phyloP scores from a whole-genome alignment of 2,888 invertebrate genomes.

The Phortica okadai region DNA sequence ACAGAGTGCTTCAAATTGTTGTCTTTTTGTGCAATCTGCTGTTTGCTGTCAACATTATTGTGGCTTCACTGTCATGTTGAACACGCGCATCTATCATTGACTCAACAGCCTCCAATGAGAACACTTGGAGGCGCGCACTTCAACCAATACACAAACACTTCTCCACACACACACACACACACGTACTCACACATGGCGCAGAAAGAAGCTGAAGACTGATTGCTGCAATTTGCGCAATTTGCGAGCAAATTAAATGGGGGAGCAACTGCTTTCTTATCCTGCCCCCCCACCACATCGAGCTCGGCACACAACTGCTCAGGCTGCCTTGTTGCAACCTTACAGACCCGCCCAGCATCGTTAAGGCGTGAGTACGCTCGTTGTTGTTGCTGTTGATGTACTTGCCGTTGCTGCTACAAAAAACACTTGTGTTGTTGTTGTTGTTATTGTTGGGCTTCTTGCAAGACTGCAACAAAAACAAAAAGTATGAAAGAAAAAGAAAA shows the following conservation, averaged over 20 bases:
- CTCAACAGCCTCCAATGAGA: constrained; percentile 16
- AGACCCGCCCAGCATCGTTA: constrained; percentile 33
- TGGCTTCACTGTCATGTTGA: not conserved
- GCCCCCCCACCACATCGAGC: constrained; percentile 44
- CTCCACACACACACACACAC: not conserved
- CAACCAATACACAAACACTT: constrained; percentile 13
- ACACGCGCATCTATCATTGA: not conserved
- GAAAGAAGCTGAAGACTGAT: constrained; percentile 19
- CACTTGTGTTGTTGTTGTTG: constrained; percentile 34
- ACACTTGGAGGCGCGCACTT: constrained; percentile 7
- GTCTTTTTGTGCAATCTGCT: too few species aligned
- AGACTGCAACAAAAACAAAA: constrained; percentile 59
- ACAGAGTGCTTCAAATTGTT: too few species aligned
- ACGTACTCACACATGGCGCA: not conserved
- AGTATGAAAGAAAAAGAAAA: too few species aligned
- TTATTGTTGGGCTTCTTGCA: constrained; percentile 41
- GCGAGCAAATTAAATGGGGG: constrained; percentile 36
- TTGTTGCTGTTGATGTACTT: constrained; percentile 48
- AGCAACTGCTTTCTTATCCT: constrained; percentile 36
- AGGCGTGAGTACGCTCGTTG: constrained; percentile 48
- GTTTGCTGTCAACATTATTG: not conserved
- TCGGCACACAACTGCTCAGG: constrained; percentile 28
- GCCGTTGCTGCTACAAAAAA: too few species aligned
- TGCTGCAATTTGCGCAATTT: constrained; percentile 32
- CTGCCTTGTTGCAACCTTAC: constrained; percentile 41